Conservation (phyloP, 2,113 vertebrate species). For the Tragelaphus scriptus region DNA sequence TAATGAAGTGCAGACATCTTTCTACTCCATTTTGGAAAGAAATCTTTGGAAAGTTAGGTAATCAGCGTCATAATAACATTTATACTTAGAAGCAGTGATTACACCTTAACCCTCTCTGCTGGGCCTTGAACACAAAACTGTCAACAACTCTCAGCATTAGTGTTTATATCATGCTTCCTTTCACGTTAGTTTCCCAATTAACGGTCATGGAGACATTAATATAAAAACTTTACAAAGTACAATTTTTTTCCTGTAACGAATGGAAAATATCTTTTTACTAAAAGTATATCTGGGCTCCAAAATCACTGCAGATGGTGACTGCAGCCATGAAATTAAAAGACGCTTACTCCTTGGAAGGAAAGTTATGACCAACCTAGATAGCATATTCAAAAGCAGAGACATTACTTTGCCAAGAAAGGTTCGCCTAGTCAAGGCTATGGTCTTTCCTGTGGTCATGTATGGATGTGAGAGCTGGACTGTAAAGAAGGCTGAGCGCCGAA, state of each 20-base stretch:
- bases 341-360: too few species aligned
- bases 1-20: neutral
- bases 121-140: neutral
- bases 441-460: too few species aligned
- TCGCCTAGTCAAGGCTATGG: too few species aligned
- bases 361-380: too few species aligned
- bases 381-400: too few species aligned
- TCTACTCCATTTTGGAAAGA: neutral
- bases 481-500: too few species aligned
- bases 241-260: neutral
- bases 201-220: neutral
- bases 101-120: neutral
- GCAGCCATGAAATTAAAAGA: too few species aligned
- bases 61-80: neutral
- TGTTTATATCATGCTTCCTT: neutral
- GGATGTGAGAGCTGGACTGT: too few species aligned
- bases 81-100: neutral
- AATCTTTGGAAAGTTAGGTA: neutral
- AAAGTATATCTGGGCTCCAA: too few species aligned
- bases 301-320: too few species aligned
- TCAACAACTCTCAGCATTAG: neutral
- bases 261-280: neutral
- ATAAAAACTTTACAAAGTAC: neutral
- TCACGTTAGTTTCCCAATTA: neutral
- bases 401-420: too few species aligned